Conservation (phyloP, 1,140 invertebrate species). For the Achatina immaculata region DNA sequence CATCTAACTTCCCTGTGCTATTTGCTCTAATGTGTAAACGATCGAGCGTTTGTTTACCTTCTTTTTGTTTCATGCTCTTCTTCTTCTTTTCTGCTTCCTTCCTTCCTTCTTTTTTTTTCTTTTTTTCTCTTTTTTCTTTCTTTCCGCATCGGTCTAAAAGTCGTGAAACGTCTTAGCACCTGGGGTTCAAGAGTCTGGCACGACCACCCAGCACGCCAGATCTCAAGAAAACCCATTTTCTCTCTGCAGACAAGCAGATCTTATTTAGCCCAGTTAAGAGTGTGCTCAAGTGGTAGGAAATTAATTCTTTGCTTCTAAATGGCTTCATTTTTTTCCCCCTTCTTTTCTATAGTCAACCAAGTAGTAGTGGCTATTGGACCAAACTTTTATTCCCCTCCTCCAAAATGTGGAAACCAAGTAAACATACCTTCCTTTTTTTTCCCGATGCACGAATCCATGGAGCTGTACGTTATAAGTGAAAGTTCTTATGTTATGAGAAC, state of each 20-base stretch:
- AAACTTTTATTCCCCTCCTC: too few species aligned
- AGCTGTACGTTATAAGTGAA: too few species aligned
- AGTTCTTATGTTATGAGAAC: too few species aligned
- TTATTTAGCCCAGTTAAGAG: too few species aligned
- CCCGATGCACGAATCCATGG: too few species aligned
- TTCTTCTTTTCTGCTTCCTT: neutral
- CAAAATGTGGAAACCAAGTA: too few species aligned
- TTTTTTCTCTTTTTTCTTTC: slow-evolving; percentile 1
- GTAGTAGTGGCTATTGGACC: too few species aligned
- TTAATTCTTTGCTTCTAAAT: neutral
- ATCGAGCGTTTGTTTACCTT: too few species aligned
- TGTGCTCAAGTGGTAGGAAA: neutral
- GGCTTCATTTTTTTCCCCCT: neutral
- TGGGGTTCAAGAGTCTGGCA: neutral
- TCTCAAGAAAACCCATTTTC: neutral
- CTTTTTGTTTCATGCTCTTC: neutral
- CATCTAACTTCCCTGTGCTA: too few species aligned
- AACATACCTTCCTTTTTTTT: too few species aligned
- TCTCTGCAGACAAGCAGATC: too few species aligned
- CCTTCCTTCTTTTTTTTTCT: neutral
- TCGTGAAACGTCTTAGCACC: neutral
- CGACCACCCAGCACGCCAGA: neutral
- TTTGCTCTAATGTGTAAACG: too few species aligned
- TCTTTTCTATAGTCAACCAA: neutral
- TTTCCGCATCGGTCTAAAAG: neutral